phyloP scores from a whole-genome alignment of 2,888 invertebrate species.

The Rhopalosiphum nymphaeae region DNA sequence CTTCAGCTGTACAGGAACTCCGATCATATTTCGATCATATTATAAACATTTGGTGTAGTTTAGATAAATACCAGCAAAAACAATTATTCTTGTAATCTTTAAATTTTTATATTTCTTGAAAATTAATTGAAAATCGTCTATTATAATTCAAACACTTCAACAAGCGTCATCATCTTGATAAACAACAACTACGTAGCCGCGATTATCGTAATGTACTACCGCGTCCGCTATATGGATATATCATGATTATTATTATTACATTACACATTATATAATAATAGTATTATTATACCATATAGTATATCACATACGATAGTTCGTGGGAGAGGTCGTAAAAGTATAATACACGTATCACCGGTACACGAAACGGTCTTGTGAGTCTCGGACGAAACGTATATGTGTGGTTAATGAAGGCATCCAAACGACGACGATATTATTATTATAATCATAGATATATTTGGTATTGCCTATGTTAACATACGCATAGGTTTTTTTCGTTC shows the following conservation, averaged over 20 bases:
- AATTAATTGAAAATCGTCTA: background rate
- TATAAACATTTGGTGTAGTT: too few relatives aligned
- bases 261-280: background rate
- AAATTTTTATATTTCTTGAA: background rate
- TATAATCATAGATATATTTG: background rate
- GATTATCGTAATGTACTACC: background rate
- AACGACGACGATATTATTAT: background rate
- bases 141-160: background rate
- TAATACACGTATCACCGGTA: background rate
- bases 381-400: constrained; percentile 25
- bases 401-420: constrained; percentile 43
- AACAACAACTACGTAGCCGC: background rate
- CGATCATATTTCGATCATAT: background rate
- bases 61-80: background rate
- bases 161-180: background rate
- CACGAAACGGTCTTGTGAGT: constrained; percentile 13
- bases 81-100: background rate
- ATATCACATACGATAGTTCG: background rate
- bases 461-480: background rate
- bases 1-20: background rate
- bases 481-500: background rate
- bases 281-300: background rate
- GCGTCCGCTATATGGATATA: background rate
- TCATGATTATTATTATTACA: background rate
- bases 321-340: constrained; percentile 50